Conservation (phyloP, 1,140 invertebrate genomes). For the Littorina saxatilis region DNA sequence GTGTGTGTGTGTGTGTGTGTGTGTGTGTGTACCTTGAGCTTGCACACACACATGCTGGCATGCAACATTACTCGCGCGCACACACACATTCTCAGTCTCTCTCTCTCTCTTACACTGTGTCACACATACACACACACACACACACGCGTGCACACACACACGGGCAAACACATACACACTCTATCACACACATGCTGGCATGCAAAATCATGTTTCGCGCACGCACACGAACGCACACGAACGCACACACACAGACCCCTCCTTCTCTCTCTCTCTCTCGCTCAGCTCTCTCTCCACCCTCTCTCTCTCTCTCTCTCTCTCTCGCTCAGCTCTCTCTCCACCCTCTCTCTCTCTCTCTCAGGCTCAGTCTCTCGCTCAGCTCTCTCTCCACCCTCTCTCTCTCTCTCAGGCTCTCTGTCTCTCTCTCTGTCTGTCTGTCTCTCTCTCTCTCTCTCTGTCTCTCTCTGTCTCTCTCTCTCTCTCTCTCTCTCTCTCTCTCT, state of each 20-base stretch:
- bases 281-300: not conserved
- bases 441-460: too few relatives aligned
- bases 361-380: too few relatives aligned
- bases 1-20: not conserved
- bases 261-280: not conserved
- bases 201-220: not conserved
- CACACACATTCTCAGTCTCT: too few relatives aligned
- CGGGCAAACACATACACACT: slow-evolving; percentile 1
- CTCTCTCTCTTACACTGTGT: too few relatives aligned
- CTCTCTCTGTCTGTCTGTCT: not conserved
- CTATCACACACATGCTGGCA: not conserved
- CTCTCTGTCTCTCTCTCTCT: not conserved
- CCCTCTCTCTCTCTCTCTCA: too few relatives aligned
- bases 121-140: not conserved
- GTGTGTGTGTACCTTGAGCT: slow-evolving; percentile 2
- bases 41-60: too few relatives aligned
- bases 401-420: too few relatives aligned
- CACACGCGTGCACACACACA: slow-evolving; percentile 1
- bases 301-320: too few relatives aligned
- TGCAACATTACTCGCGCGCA: too few relatives aligned
- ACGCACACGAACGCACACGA: not conserved
- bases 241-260: not conserved
- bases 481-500: not conserved
- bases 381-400: too few relatives aligned
- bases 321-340: too few relatives aligned